Evolutionary conservation across 2,797 vertebrate species (phyloP).

Genomic region (Orientallactaga sibirica): DNA sequence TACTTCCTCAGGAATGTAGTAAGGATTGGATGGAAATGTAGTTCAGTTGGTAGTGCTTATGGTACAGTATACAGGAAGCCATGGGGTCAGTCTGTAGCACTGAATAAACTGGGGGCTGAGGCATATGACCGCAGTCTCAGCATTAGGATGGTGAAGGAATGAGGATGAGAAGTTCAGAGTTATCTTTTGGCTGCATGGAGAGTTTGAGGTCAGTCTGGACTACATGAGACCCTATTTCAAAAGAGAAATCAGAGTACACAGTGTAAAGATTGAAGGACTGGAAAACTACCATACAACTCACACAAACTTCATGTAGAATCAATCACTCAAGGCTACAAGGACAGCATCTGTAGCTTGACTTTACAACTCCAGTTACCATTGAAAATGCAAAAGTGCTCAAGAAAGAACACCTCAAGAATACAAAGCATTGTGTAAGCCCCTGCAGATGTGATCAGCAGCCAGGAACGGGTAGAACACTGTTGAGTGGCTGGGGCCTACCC

Average conservation of each 20-base stretch:
- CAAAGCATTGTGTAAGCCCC: conserved; percentile 92
- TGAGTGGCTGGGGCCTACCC: conserved; percentile 88
- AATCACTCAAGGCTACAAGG: conserved; percentile 95
- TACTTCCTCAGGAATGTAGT: conserved; percentile 91
- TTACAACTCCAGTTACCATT: conserved; percentile 92
- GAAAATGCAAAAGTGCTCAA: conserved; percentile 96
- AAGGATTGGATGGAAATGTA: neutral
- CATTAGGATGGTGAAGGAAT: neutral
- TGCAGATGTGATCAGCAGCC: conserved; percentile 89
- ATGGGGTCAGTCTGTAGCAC: neutral
- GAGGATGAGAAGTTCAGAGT: neutral
- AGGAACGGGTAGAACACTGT: too few species aligned
- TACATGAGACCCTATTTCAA: neutral
- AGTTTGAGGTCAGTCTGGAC: neutral
- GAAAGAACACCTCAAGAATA: conserved; percentile 94
- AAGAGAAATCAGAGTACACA: conserved; percentile 86
- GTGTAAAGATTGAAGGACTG: conserved; percentile 94
- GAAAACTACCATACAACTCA: conserved; percentile 94
- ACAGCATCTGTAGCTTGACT: conserved; percentile 94
- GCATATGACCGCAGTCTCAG: neutral
- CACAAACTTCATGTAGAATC: conserved; percentile 93
- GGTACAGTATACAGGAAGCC: neutral
- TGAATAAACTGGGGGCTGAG: too few species aligned
- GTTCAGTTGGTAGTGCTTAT: neutral
- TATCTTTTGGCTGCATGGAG: too few species aligned